These are phyloP conservation scores for Blastomussa wellsi DNA, from an alignment of 92 coral and sea anemone species.

Conservation along the genomic window DNA sequence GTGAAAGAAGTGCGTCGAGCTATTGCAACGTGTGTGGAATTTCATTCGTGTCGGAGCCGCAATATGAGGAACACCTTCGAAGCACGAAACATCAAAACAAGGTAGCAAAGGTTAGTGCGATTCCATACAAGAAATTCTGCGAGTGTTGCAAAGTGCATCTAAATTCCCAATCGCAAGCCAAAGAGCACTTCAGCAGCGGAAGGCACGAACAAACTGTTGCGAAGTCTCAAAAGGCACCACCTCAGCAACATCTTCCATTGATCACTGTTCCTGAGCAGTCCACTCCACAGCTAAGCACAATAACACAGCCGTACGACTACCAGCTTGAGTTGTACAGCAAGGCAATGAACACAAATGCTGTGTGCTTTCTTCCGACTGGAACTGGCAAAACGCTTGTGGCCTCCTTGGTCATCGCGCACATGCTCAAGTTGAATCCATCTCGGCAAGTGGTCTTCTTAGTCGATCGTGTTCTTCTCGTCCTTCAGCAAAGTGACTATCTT, in stretches of 20 bases:
- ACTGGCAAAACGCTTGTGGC: conserved; percentile 89
- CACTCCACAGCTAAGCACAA: conserved; percentile 41
- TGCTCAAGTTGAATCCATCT: conserved; percentile 78
- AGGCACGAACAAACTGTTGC: conserved; percentile 94
- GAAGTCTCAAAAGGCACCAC: conserved; percentile 83
- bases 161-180: conserved; percentile 91
- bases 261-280: conserved; percentile 45
- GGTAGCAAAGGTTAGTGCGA: conserved; percentile 72
- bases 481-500: conserved; percentile 81
- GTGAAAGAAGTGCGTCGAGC: conserved; percentile 10
- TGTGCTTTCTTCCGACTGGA: conserved; percentile 95
- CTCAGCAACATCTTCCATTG: conserved; percentile 58
- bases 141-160: conserved; percentile 85
- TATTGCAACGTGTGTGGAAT: conserved; percentile 85
- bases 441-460: conserved; percentile 91
- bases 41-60: conserved; percentile 66
- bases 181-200: conserved; percentile 89
- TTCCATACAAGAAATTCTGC: conserved; percentile 76
- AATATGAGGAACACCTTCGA: conserved; percentile 82
- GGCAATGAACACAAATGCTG: conserved; percentile 79
- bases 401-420: conserved; percentile 74
- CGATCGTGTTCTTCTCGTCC: conserved; percentile 85
- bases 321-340: conserved; percentile 79
- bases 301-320: conserved; percentile 71
- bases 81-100: conserved; percentile 92